Evolutionary conservation across 1,140 invertebrate genomes (phyloP).

Genomic region (Caerostris darwini): DNA sequence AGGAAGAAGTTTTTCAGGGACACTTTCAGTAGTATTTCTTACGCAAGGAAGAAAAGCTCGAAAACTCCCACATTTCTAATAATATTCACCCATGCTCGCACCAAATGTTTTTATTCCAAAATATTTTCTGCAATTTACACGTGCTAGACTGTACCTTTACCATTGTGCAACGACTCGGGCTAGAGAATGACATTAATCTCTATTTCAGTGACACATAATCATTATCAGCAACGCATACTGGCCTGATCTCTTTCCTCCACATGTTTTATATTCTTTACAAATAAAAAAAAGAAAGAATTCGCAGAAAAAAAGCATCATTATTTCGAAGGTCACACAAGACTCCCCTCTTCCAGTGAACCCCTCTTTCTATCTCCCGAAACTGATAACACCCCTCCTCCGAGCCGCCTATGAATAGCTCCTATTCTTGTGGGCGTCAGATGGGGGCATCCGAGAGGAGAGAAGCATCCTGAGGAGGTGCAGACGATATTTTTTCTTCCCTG

Average conservation of each 20-base stretch:
- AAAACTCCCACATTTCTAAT: too few species aligned
- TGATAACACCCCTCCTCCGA: background rate
- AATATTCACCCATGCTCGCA: too few species aligned
- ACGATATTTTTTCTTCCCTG: constrained; percentile 7
- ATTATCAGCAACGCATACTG: background rate
- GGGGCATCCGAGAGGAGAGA: constrained; percentile 9
- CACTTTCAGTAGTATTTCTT: too few species aligned
- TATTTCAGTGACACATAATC: background rate
- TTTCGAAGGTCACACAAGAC: background rate
- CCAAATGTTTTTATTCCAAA: too few species aligned
- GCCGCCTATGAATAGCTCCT: constrained; percentile 48
- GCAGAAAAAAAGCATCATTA: background rate
- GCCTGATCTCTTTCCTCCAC: background rate
- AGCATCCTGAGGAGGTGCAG: constrained; percentile 12
- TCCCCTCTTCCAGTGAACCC: background rate
- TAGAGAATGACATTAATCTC: background rate
- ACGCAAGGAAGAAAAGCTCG: too few species aligned
- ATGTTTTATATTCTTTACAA: background rate
- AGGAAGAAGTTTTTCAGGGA: too few species aligned
- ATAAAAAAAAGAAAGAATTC: too few species aligned
- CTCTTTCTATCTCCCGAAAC: background rate
- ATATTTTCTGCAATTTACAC: too few species aligned
- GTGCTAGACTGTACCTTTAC: too few species aligned
- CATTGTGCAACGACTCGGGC: too few species aligned
- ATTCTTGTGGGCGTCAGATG: background rate